Conservation (phyloP, 1,140 invertebrate genomes). For the Ceratitis capitata region DNA sequence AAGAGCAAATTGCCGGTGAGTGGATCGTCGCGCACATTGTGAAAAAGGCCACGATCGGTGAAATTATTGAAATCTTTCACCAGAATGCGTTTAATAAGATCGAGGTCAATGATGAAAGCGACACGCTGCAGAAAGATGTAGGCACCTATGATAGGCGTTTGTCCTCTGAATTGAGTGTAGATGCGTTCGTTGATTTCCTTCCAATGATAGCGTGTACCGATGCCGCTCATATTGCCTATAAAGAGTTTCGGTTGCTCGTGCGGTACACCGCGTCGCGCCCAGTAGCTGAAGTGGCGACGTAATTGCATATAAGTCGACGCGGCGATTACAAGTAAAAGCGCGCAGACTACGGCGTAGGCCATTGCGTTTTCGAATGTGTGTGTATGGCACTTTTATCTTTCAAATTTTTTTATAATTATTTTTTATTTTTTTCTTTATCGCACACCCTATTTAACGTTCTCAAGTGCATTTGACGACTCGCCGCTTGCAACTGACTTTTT, state of each 20-base stretch:
- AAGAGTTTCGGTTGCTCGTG: conserved; percentile 46
- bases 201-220: conserved; percentile 49
- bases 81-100: conserved; percentile 68
- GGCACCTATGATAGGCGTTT: conserved; percentile 49
- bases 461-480: neutral
- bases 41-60: conserved; percentile 66
- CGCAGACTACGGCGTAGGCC: neutral
- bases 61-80: conserved; percentile 71
- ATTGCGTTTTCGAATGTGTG: neutral
- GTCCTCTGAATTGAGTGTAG: conserved; percentile 47
- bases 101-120: conserved; percentile 53
- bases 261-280: conserved; percentile 65
- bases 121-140: conserved; percentile 53
- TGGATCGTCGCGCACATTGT: conserved; percentile 67
- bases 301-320: conserved; percentile 45
- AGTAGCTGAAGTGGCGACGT: conserved; percentile 59
- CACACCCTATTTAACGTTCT: neutral
- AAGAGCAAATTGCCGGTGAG: conserved; percentile 68
- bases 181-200: conserved; percentile 53
- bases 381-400: neutral
- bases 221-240: conserved; percentile 54
- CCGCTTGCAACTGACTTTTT: neutral
- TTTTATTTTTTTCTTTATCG: neutral
- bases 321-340: neutral
- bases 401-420: neutral